phyloP scores from a whole-genome alignment of 2,113 vertebrate species.

The Myrmecobius fasciatus region DNA sequence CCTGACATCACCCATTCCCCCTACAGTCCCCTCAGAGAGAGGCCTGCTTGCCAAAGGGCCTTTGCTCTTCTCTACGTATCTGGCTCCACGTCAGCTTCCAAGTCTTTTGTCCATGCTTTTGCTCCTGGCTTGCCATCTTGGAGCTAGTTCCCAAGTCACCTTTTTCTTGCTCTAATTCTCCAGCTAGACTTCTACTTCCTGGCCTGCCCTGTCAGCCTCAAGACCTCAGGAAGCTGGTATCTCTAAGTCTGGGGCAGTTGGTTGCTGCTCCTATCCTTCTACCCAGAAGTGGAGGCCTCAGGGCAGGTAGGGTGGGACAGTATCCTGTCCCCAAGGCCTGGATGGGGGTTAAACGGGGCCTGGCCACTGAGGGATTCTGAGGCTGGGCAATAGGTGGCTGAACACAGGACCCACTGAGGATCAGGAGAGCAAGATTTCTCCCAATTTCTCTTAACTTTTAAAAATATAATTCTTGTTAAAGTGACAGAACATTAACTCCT shows the following conservation, averaged over 20 bases:
- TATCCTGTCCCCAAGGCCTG: neutral
- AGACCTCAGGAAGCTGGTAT: conserved; percentile 1
- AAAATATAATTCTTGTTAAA: neutral
- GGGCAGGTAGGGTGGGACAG: neutral
- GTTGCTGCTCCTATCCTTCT: neutral
- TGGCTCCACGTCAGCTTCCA: neutral
- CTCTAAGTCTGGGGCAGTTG: neutral
- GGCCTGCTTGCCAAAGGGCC: neutral
- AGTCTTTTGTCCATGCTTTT: neutral
- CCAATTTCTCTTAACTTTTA: too few relatives aligned
- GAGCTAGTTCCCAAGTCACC: neutral
- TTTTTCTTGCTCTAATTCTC: neutral
- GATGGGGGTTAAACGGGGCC: neutral
- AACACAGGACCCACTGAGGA: neutral
- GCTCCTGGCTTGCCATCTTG: neutral
- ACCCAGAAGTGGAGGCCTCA: neutral
- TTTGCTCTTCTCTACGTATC: neutral
- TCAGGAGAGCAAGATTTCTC: neutral
- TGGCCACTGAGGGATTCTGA: neutral
- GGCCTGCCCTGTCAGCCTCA: neutral
- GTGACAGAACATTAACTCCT: neutral
- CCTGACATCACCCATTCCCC: neutral
- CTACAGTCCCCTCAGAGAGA: neutral
- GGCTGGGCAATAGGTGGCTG: neutral
- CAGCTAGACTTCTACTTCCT: neutral